phyloP scores from a whole-genome alignment of 2,888 invertebrate genomes.

The Desoria tigrina region DNA sequence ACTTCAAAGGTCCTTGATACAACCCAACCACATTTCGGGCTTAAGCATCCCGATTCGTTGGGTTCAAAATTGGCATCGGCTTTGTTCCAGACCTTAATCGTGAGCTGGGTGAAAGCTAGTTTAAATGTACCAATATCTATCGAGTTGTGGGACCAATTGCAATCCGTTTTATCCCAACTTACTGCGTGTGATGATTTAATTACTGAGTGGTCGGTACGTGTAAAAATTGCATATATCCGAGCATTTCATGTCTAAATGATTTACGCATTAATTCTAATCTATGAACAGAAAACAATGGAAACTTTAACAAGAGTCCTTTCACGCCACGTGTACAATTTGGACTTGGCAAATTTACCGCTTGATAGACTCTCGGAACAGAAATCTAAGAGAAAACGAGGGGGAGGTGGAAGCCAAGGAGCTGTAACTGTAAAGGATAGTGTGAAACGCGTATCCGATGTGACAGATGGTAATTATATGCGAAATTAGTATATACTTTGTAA shows the following conservation, averaged over 20 bases:
- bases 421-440: constrained; percentile 37
- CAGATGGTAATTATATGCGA: constrained; percentile 29
- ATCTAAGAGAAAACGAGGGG: constrained; percentile 62
- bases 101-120: constrained; percentile 95
- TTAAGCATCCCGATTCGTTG: constrained; percentile 61
- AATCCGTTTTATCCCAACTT: constrained; percentile 79
- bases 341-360: constrained; percentile 80
- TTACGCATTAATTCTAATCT: background rate
- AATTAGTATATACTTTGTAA: background rate
- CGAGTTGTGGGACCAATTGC: constrained; percentile 90
- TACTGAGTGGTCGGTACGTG: constrained; percentile 89
- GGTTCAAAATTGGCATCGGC: constrained; percentile 82
- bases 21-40: constrained; percentile 73
- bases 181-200: constrained; percentile 94
- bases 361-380: constrained; percentile 78
- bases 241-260: constrained; percentile 10
- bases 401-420: constrained; percentile 23
- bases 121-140: constrained; percentile 86
- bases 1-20: constrained; percentile 85
- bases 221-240: no score
- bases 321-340: constrained; percentile 90
- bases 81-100: constrained; percentile 61
- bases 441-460: constrained; percentile 34
- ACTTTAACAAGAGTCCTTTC: constrained; percentile 92
- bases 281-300: constrained; percentile 85